Evolutionary conservation across 2,797 vertebrate genomes (phyloP).

Genomic region (Menidia menidia): DNA sequence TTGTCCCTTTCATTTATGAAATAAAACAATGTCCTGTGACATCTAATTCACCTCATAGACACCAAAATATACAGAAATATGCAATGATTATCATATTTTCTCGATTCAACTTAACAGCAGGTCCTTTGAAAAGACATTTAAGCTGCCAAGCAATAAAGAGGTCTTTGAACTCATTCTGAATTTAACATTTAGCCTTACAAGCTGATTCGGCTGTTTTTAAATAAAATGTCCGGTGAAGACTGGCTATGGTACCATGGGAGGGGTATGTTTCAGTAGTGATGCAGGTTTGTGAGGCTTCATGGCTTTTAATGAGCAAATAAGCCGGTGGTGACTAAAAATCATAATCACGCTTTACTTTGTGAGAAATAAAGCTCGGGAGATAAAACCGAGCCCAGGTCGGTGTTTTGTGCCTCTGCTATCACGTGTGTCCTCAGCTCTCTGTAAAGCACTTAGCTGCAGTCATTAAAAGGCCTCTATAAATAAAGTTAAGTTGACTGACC

Average conservation of each 20-base stretch:
- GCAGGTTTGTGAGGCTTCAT: neutral
- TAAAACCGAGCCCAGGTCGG: neutral
- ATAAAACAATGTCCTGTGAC: too few species aligned
- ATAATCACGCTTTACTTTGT: neutral
- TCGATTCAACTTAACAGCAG: neutral
- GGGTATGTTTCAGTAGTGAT: neutral
- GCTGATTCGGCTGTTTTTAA: neutral
- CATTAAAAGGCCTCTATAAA: slow-evolving; percentile 60
- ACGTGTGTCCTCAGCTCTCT: slow-evolving; percentile 4
- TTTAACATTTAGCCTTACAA: neutral
- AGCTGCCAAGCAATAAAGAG: neutral
- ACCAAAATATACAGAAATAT: neutral
- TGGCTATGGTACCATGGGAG: neutral
- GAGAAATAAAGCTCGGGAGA: neutral
- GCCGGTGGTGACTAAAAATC: neutral
- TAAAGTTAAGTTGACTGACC: slow-evolving; percentile 42
- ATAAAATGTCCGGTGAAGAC: neutral
- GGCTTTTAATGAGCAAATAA: neutral
- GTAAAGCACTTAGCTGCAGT: slow-evolving; percentile 41
- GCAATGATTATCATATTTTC: neutral
- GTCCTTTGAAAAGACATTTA: neutral
- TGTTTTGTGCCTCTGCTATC: neutral
- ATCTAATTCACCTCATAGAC: too few species aligned
- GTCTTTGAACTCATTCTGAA: neutral
- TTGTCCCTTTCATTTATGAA: too few species aligned